These are phyloP conservation scores for Scaptomyza hsui DNA, from an alignment of 1,140 invertebrate species.

Conservation along the genomic window DNA sequence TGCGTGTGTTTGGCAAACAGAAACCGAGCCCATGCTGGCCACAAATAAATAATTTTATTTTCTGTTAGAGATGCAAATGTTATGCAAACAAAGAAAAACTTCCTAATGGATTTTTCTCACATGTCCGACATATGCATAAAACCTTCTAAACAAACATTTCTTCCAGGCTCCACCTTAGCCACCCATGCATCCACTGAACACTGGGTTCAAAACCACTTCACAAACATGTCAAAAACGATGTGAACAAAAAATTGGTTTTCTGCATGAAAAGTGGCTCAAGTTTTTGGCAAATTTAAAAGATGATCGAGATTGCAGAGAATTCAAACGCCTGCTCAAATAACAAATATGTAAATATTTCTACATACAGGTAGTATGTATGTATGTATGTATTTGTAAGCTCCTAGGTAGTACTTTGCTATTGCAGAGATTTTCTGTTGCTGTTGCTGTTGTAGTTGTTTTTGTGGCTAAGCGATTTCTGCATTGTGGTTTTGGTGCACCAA, in stretches of 20 bases:
- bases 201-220: constrained; percentile 58
- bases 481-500: constrained; percentile 77
- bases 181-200: not conserved
- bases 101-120: constrained; percentile 79
- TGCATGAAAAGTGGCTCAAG: constrained; percentile 22
- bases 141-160: constrained; percentile 71
- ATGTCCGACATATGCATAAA: constrained; percentile 80
- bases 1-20: constrained; percentile 4
- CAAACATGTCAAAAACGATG: constrained; percentile 64
- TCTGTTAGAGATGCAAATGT: constrained; percentile 67
- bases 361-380: not conserved
- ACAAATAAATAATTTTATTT: constrained; percentile 71
- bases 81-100: constrained; percentile 80
- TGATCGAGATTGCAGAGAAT: constrained; percentile 16
- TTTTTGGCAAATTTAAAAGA: constrained; percentile 31
- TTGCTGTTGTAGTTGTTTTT: constrained; percentile 37
- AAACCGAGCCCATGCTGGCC: constrained; percentile 37
- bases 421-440: constrained; percentile 32
- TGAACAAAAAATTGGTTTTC: constrained; percentile 34
- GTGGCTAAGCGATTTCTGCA: constrained; percentile 59
- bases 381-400: not conserved
- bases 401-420: not conserved
- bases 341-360: constrained; percentile 13
- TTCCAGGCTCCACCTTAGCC: constrained; percentile 6
- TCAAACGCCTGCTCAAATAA: not conserved